Conservation (phyloP, 2,113 vertebrate species). For the Chunga burmeisteri region DNA sequence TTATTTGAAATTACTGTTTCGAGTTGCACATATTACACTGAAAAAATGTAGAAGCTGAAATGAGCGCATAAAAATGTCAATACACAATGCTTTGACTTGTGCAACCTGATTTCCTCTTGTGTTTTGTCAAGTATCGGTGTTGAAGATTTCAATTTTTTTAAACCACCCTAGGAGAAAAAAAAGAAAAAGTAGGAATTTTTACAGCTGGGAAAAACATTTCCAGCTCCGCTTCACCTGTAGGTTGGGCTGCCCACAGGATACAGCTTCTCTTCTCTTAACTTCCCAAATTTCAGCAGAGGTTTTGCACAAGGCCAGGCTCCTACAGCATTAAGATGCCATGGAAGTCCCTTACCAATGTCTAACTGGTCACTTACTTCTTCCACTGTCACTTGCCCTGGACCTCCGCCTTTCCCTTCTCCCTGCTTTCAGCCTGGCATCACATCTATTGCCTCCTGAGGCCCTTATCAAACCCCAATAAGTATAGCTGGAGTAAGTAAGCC, state of each 20-base stretch:
- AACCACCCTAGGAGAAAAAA: background rate
- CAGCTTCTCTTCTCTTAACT: background rate
- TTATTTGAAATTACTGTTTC: background rate
- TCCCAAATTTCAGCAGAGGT: background rate
- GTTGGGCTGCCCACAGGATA: background rate
- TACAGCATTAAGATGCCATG: accelerated
- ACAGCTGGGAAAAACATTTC: background rate
- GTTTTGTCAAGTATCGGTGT: background rate
- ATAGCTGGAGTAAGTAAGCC: background rate
- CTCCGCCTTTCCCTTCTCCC: background rate
- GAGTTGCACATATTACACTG: background rate
- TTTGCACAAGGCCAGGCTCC: background rate
- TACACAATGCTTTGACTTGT: accelerated
- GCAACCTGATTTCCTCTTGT: background rate
- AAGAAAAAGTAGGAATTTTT: background rate
- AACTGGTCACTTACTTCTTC: background rate
- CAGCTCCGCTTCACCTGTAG: accelerated
- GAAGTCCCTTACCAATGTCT: background rate
- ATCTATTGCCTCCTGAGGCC: background rate
- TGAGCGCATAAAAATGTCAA: background rate
- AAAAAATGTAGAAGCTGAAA: background rate
- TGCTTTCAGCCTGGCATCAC: background rate
- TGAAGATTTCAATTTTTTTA: background rate
- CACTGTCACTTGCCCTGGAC: background rate
- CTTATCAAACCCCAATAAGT: background rate